phyloP scores from a whole-genome alignment of 1,140 invertebrate species.

The Scaptomyza graminum region DNA sequence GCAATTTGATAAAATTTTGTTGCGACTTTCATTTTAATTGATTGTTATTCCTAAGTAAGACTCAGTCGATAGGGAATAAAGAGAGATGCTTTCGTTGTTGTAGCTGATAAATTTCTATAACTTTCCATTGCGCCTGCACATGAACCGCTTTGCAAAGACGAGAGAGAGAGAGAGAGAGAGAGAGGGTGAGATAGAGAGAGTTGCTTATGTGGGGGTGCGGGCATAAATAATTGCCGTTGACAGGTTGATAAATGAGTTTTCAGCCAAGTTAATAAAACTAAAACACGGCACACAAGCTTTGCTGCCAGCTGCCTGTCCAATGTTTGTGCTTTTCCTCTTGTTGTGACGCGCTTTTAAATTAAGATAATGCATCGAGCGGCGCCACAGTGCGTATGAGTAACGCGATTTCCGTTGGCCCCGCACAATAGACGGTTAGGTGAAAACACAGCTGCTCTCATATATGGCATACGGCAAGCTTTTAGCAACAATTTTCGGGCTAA shows the following conservation, averaged over 20 bases:
- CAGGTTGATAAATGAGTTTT: conserved; percentile 78
- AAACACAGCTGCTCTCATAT: not conserved
- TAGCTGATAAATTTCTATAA: conserved; percentile 63
- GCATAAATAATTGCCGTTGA: conserved; percentile 77
- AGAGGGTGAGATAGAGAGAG: not conserved
- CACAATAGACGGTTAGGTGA: not conserved
- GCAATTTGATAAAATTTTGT: conserved; percentile 36
- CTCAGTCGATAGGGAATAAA: conserved; percentile 22
- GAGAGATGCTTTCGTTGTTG: conserved; percentile 24
- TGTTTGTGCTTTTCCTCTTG: conserved; percentile 11
- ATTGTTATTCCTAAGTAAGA: conserved; percentile 50
- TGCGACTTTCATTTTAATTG: conserved; percentile 48
- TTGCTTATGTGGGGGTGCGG: not conserved
- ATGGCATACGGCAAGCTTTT: conserved; percentile 58
- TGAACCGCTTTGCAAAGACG: conserved; percentile 20
- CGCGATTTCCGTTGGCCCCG: conserved; percentile 54
- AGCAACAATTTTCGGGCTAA: conserved; percentile 72
- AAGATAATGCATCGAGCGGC: conserved; percentile 67
- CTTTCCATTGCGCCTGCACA: conserved; percentile 39
- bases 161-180: not conserved
- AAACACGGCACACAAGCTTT: conserved; percentile 61
- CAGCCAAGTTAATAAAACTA: conserved; percentile 77
- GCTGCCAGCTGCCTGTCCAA: conserved; percentile 14
- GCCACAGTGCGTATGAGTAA: conserved; percentile 75
- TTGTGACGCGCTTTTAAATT: conserved; percentile 65